Evolutionary conservation across 2,888 invertebrate genomes (phyloP), one percentile per base, ranked within the genome.

Genomic region (Allolobophora icterica): DNA sequence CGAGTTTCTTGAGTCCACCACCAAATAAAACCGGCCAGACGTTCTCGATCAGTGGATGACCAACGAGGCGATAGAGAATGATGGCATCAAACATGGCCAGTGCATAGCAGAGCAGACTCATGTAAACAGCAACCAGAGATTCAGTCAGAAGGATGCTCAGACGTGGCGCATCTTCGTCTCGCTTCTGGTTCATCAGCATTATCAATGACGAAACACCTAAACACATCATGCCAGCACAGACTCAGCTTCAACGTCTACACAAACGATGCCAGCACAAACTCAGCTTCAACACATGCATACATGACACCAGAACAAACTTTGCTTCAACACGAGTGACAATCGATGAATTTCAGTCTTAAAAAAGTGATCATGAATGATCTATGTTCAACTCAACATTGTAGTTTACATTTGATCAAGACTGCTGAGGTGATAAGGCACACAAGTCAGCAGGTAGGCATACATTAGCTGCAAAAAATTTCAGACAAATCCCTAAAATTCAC

Each of bases 111-210:
- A 99, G 96, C 89, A 99, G 96, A 52, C 99, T 98, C 95, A 98
- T 96, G 95, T 97, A 99, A 15, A 99, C 98, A 0, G 98, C 98
- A 35, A 98, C 97, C 95, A 99, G 98, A 0, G 98, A 97, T 95
- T 99, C 99, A 91, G 98, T 97, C 35, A 99, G 96, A 21, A 99
- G 96, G 40, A 99, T 97, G 93, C 98, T 97, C 90, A 99, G 96
- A 92, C 98, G 97, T 0, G 99, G 99, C 3, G 98, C 97, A 94
- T 98, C 98, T 94, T 98, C 98, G 94, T 99, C 99, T 93, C 98
- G 98, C 94, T 99, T 99, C 38, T 98, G 96, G 0, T 98, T 97
- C 15, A 99, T 96, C 87, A 99, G 96, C 0, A 98, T 98, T 42
- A 99, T 96, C 84, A 99, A 96, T 91, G 98, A 98, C 0, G 98